A percentile compares a stretch with the other conserved stretches of the same genome.
Evolutionary conservation across 2,113 vertebrate species (phyloP).

Genomic region (Sigmodon hispidus): DNA sequence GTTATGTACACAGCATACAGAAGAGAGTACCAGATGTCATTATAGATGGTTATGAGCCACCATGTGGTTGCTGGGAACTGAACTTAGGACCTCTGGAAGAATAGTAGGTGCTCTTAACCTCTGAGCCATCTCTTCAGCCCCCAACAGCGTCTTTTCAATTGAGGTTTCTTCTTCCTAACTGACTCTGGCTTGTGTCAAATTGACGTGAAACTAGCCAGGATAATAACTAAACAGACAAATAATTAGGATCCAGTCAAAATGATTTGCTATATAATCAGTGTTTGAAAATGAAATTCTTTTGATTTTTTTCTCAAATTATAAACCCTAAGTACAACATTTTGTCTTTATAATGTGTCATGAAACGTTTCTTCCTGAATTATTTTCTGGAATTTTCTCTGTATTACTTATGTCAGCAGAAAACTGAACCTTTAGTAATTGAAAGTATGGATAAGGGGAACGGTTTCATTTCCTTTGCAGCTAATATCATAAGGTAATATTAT

Average conservation of each 20-base stretch:
- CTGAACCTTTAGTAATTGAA: not conserved
- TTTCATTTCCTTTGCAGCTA: not conserved
- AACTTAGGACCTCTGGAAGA: too few relatives aligned
- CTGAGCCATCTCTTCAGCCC: too few relatives aligned
- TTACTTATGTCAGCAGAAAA: not conserved
- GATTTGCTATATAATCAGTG: not conserved
- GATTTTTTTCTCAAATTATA: not conserved
- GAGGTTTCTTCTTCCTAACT: not conserved
- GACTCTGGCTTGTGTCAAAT: not conserved
- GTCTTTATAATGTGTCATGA: not conserved
- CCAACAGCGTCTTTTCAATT: not conserved
- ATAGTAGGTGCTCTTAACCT: too few relatives aligned
- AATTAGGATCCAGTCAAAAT: not conserved
- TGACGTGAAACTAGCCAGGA: not conserved
- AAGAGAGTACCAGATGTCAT: too few relatives aligned
- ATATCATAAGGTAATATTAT: not conserved
- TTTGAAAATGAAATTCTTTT: not conserved
- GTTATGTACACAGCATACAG: too few relatives aligned
- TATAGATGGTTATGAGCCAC: too few relatives aligned
- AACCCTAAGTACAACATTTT: not conserved
- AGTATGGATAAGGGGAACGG: not conserved
- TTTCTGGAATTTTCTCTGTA: not conserved
- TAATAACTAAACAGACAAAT: not conserved
- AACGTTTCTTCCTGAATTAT: not conserved
- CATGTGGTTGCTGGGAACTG: too few relatives aligned